Base-by-base conservation (phyloP, 2,888 invertebrate species). In the Amphipyra tragopoginis region DNA sequence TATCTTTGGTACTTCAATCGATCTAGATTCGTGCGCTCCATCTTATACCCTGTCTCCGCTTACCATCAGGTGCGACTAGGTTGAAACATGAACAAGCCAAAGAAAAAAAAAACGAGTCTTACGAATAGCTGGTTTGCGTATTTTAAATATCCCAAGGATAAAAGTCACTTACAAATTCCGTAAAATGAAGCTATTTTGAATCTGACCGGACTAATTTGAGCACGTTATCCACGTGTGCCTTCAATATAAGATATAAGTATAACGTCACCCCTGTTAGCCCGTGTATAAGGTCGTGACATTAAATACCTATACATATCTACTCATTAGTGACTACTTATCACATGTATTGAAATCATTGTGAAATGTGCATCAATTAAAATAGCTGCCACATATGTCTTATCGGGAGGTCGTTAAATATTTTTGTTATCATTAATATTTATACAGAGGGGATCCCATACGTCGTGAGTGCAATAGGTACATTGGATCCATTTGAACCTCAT, bases 281-380 rank as follows among this genome's bases (percentile, higher is more conserved):
- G 1, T 5, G 7, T 11, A 4, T 13, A 33, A 50, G 56, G 38
- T 71, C 55, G 39, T 47, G 33, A 50, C 56, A 40, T 40, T 7
- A 29, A 29, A 61, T 14, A 3, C 13, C 38, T 52, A 36, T 48
- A 39, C 26, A 38, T 64, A 71, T 13, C 38, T 55, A 42, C 15
- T 33, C 33, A 6, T 43, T 56, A 55, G 56, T 67, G 47, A 56
- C 50, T 5, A 9, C 14, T 9, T 45, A 14, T 39, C 43, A 43
- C 42, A 42, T 49, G 8, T 42, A 48, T 68, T 45, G 44, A 68
- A 72, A 72, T 67, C 40, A 66, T 69, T 69, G 44, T 69, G 67
- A 66, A 68, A 68, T 59, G 8, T 36, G 15, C 26, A 33, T 43
- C 53, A 45, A 72, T 69, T 65, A 58, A 65, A 38, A 64, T 33